Evolutionary conservation across 2,113 vertebrate genomes (phyloP).

Genomic region (Thalassoma bifasciatum): DNA sequence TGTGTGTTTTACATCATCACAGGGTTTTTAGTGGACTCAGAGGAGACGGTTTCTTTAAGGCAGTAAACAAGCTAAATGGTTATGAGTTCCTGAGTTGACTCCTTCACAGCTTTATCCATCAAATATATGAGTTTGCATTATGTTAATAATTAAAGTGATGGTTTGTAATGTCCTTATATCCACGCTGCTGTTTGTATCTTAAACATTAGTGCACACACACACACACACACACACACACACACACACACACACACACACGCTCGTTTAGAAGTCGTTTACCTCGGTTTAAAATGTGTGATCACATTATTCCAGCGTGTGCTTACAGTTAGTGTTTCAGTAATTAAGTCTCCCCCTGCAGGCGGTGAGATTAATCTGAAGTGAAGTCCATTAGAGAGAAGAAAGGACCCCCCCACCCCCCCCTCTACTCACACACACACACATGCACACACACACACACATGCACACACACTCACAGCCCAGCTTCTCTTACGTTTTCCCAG

Average conservation of each 20-base stretch:
- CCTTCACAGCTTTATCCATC: too few relatives aligned
- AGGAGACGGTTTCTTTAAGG: too few relatives aligned
- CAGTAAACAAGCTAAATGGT: too few relatives aligned
- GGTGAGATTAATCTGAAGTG: conserved; percentile 67
- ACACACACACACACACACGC: neutral
- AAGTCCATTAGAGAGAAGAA: conserved; percentile 63
- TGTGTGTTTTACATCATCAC: too few relatives aligned
- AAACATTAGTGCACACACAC: too few relatives aligned
- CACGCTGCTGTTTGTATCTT: conserved; percentile 35
- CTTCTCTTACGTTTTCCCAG: conserved; percentile 52
- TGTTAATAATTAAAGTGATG: conserved; percentile 28
- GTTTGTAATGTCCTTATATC: conserved; percentile 47
- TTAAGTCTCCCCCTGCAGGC: conserved; percentile 58
- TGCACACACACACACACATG: too few relatives aligned
- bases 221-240: conserved; percentile 21
- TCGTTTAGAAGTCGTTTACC: conserved; percentile 42
- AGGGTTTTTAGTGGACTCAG: too few relatives aligned
- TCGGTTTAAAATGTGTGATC: conserved; percentile 46
- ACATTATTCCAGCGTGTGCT: conserved; percentile 65
- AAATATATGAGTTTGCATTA: conserved; percentile 7
- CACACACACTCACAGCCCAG: too few relatives aligned
- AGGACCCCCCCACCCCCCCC: conserved; percentile 1
- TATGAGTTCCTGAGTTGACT: too few relatives aligned
- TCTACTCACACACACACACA: conserved; percentile 2
- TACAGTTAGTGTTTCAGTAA: conserved; percentile 56